Conservation (phyloP, 2,797 vertebrate species). For the Anabas testudineus region DNA sequence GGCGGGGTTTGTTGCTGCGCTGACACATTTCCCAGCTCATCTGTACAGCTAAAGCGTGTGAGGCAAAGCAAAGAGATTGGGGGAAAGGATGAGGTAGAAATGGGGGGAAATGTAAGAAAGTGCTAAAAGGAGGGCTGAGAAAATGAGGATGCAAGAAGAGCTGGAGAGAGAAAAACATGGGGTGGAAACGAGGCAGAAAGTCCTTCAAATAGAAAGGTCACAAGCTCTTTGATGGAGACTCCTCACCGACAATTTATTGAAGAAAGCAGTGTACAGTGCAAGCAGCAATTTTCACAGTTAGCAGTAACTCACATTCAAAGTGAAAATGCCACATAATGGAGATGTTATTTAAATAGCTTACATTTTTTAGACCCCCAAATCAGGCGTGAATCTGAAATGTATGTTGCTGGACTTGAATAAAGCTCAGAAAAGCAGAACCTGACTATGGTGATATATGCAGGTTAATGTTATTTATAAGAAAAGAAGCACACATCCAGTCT, state of each 20-base stretch:
- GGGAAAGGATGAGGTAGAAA: not conserved
- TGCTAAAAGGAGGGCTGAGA: not conserved
- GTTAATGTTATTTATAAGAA: conserved; percentile 9
- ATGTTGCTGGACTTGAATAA: not conserved
- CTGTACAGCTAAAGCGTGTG: not conserved
- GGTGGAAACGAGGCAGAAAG: conserved; percentile 31
- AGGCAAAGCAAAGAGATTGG: not conserved
- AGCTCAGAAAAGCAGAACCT: conserved; percentile 1
- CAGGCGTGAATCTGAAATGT: not conserved
- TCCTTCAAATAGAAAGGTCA: conserved; percentile 67
- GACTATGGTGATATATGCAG: conserved; percentile 1
- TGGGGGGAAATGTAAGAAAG: not conserved
- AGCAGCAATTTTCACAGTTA: conserved; percentile 28
- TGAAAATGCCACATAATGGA: conserved; percentile 14
- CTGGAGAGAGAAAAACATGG: conserved; percentile 10
- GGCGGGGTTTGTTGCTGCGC: conserved; percentile 2
- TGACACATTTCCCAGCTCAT: conserved; percentile 35
- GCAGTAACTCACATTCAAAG: conserved; percentile 8
- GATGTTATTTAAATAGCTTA: conserved; percentile 1
- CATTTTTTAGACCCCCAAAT: not conserved
- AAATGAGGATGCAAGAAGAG: not conserved
- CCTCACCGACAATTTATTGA: not conserved
- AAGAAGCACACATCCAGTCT: not conserved
- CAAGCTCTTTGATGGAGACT: conserved; percentile 15
- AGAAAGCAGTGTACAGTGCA: not conserved